phyloP scores from a whole-genome alignment of 2,888 invertebrate species.

The Baronia brevicornis region DNA sequence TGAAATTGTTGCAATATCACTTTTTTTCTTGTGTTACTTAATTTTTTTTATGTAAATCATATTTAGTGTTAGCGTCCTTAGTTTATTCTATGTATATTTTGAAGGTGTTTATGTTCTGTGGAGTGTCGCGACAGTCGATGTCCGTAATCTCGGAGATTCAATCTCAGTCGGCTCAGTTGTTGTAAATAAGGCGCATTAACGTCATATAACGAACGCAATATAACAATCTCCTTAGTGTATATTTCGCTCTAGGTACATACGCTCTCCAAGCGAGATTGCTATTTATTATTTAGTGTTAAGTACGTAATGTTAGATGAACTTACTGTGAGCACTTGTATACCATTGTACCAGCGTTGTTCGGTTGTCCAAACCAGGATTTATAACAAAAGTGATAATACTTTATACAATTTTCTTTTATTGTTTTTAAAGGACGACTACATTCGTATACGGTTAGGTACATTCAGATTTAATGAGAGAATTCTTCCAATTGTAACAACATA shows the following conservation, averaged over 20 bases:
- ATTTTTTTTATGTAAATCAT: conserved; percentile 60
- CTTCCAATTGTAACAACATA: conserved; percentile 68
- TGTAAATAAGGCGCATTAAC: conserved; percentile 48
- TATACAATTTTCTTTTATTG: conserved; percentile 62
- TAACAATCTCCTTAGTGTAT: conserved; percentile 69
- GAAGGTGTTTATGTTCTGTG: conserved; percentile 42
- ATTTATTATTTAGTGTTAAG: conserved; percentile 75
- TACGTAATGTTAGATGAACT: conserved; percentile 59
- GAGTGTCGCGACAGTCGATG: conserved; percentile 48
- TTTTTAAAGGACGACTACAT: conserved; percentile 76
- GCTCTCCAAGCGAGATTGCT: conserved; percentile 61
- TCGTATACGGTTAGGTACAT: conserved; percentile 82
- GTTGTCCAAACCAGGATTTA: conserved; percentile 50
- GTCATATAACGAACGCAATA: conserved; percentile 63
- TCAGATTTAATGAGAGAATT: conserved; percentile 55
- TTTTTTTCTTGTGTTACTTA: conserved; percentile 58
- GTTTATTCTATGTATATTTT: conserved; percentile 69
- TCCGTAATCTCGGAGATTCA: conserved; percentile 70
- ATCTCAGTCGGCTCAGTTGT: conserved; percentile 54
- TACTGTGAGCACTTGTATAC: conserved; percentile 73
- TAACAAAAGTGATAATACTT: conserved; percentile 51
- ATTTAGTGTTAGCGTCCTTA: conserved; percentile 56
- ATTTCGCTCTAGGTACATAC: conserved; percentile 57
- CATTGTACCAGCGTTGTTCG: conserved; percentile 62
- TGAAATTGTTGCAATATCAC: conserved; percentile 68